Conservation (phyloP, 2,113 vertebrate genomes). For the Alligator sinensis region DNA sequence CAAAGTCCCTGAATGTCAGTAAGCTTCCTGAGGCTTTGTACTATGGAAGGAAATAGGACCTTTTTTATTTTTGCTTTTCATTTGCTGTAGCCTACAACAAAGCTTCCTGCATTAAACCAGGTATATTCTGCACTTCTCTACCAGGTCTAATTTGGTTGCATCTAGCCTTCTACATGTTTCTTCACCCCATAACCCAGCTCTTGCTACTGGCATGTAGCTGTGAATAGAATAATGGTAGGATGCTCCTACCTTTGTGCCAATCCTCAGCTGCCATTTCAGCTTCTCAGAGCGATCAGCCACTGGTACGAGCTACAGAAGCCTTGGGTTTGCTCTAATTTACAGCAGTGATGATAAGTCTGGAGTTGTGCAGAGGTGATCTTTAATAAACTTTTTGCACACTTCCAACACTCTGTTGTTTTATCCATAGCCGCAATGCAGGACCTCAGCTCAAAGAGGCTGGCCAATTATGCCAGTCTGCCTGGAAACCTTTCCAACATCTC, state of each 20-base stretch:
- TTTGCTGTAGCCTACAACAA: background rate
- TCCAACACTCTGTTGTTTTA: background rate
- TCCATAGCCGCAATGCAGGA: background rate
- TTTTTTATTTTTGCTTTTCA: background rate
- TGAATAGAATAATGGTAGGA: background rate
- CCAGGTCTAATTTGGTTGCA: background rate
- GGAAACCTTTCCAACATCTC: background rate
- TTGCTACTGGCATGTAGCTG: background rate
- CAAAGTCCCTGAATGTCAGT: no score
- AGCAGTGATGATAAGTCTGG: background rate
- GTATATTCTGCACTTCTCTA: background rate
- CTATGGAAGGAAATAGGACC: background rate
- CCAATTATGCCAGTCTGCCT: background rate
- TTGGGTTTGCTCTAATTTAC: background rate
- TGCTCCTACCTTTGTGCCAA: background rate
- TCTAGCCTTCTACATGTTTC: background rate
- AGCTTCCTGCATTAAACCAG: background rate
- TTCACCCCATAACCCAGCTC: background rate
- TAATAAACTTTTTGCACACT: background rate
- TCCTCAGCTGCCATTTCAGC: background rate
- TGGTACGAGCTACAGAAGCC: rapidly evolving
- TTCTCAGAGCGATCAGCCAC: background rate
- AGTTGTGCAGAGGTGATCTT: background rate
- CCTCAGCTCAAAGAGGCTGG: rapidly evolving
- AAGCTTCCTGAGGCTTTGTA: background rate